phyloP scores from a whole-genome alignment of 2,797 vertebrate genomes.

The Enoplosus armatus region DNA sequence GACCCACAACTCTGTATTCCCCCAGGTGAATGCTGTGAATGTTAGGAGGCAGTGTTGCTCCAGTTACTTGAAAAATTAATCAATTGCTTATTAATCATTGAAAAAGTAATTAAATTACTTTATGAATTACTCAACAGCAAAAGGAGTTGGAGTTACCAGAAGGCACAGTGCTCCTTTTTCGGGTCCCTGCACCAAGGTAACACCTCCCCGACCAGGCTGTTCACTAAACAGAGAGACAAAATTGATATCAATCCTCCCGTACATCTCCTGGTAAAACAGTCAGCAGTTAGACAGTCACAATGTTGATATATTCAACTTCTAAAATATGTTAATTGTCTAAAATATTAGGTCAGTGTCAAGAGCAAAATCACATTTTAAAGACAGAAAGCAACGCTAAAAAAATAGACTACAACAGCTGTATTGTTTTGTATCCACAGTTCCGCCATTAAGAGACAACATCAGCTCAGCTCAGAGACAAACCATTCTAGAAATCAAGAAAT shows the following conservation, averaged over 20 bases:
- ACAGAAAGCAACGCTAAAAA: neutral
- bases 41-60: too few species aligned
- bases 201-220: neutral
- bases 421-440: neutral
- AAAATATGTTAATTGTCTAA: neutral
- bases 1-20: neutral
- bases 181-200: neutral
- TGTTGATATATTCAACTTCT: neutral
- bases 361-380: slow-evolving; percentile 1
- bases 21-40: neutral
- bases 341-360: neutral
- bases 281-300: neutral
- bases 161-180: neutral
- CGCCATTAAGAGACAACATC: slow-evolving; percentile 15
- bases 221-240: neutral
- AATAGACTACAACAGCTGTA: neutral
- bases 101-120: too few species aligned
- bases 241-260: neutral
- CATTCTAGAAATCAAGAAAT: neutral
- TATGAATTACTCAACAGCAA: too few species aligned
- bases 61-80: too few species aligned
- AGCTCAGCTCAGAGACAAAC: slow-evolving; percentile 1
- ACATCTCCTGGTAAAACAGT: neutral
- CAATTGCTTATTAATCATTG: too few species aligned
- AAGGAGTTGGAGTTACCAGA: neutral